Evolutionary conservation across 2,113 vertebrate species (phyloP).

Genomic region (Gila orcuttii): DNA sequence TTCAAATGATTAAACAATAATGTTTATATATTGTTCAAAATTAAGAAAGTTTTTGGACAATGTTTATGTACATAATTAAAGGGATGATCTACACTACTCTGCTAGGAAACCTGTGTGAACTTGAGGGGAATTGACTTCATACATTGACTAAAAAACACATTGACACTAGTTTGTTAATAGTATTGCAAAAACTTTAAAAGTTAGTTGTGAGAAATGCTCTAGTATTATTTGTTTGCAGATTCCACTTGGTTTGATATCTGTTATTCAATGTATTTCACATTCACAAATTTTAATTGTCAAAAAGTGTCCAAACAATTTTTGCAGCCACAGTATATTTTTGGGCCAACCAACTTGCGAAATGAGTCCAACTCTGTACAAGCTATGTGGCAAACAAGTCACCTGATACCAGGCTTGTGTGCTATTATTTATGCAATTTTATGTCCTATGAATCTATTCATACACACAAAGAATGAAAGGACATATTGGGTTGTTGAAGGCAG

Average conservation of each 20-base stretch:
- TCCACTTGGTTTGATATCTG: neutral
- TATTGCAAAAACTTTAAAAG: neutral
- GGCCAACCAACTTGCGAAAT: slow-evolving; percentile 48
- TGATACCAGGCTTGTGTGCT: slow-evolving; percentile 50
- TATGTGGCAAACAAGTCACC: slow-evolving; percentile 52
- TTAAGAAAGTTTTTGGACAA: neutral
- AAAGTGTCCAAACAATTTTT: neutral
- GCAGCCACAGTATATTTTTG: neutral
- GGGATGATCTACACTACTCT: neutral
- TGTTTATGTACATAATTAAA: neutral
- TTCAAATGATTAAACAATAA: neutral
- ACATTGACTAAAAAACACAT: neutral
- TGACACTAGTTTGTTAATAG: neutral
- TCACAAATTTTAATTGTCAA: neutral
- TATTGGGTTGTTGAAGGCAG: slow-evolving; percentile 49
- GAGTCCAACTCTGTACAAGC: slow-evolving; percentile 58
- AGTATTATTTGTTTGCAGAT: neutral
- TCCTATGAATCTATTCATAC: slow-evolving; percentile 63
- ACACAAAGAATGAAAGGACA: slow-evolving; percentile 70
- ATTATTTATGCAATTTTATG: slow-evolving; percentile 64
- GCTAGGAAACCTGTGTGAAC: neutral
- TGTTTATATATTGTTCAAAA: neutral
- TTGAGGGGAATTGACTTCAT: slow-evolving; percentile 12
- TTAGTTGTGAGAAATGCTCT: neutral
- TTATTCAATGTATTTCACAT: neutral